Percentiles rank a stretch among this genome's conserved stretches.
phyloP scores from a whole-genome alignment of 1,140 invertebrate species.

The Drepana arcuata region DNA sequence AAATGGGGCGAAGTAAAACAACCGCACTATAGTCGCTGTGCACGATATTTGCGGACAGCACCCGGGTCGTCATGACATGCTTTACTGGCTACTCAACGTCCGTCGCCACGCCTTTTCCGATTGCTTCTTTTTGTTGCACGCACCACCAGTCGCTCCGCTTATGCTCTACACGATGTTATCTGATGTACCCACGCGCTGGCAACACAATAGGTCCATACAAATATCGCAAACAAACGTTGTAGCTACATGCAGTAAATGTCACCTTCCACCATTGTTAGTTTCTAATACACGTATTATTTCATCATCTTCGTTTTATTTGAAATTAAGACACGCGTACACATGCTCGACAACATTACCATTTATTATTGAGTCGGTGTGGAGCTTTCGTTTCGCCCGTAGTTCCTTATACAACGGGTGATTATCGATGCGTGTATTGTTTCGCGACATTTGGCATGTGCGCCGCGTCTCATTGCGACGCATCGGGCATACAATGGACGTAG shows the following conservation, averaged over 20 bases:
- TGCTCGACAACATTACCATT: conserved; percentile 38
- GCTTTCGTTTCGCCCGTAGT: conserved; percentile 38
- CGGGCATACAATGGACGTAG: conserved; percentile 53
- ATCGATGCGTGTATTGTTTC: conserved; percentile 51
- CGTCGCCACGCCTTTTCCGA: conserved; percentile 28
- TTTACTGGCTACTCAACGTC: conserved; percentile 17
- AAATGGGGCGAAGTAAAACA: too few relatives aligned
- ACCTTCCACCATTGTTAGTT: conserved; percentile 37
- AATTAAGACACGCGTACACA: conserved; percentile 40
- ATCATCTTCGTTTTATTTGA: conserved; percentile 40
- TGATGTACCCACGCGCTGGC: conserved; percentile 17
- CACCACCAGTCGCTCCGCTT: conserved; percentile 4
- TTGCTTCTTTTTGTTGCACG: conserved; percentile 20
- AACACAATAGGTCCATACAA: background rate
- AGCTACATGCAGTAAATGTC: conserved; percentile 23
- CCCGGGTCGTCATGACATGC: conserved; percentile 21
- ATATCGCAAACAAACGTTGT: conserved; percentile 9
- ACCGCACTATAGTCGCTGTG: too few relatives aligned
- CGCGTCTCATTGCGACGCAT: conserved; percentile 40
- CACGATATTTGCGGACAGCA: too few relatives aligned
- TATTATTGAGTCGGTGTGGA: conserved; percentile 34
- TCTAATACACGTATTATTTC: conserved; percentile 39
- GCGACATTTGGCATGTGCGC: conserved; percentile 52
- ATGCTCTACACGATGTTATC: conserved; percentile 13
- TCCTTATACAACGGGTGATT: conserved; percentile 39